These are phyloP conservation scores for Mionectes macconnelli DNA, from an alignment of 2,113 vertebrate species.

Conservation along the genomic window DNA sequence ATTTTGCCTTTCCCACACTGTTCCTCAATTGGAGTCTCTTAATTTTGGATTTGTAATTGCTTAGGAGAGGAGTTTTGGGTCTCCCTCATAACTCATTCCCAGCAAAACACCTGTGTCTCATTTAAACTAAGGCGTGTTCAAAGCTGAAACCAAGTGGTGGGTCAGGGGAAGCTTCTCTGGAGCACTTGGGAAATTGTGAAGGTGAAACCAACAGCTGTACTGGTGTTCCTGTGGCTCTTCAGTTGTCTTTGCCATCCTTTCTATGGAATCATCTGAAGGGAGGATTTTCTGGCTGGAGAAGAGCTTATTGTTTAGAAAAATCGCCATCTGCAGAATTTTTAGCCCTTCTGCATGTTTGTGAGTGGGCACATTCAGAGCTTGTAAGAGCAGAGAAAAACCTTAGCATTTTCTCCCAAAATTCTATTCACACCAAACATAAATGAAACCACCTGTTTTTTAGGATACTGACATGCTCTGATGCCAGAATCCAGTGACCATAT, in stretches of 20 bases:
- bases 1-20: too few species aligned
- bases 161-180: background rate
- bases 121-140: too few species aligned
- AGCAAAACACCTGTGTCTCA: too few species aligned
- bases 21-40: too few species aligned
- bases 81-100: too few species aligned
- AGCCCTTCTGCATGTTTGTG: background rate
- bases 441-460: background rate
- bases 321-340: background rate
- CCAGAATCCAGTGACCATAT: background rate
- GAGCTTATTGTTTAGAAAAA: background rate
- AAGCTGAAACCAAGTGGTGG: background rate
- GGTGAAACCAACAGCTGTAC: background rate
- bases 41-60: too few species aligned
- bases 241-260: background rate
- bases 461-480: background rate
- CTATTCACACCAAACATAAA: background rate
- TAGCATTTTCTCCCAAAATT: background rate
- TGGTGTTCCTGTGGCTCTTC: background rate
- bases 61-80: too few species aligned
- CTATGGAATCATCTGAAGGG: background rate
- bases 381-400: background rate
- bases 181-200: background rate
- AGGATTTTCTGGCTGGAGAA: background rate
- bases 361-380: background rate